Conservation (phyloP, 2,113 vertebrate species). For the Gavia stellata region DNA sequence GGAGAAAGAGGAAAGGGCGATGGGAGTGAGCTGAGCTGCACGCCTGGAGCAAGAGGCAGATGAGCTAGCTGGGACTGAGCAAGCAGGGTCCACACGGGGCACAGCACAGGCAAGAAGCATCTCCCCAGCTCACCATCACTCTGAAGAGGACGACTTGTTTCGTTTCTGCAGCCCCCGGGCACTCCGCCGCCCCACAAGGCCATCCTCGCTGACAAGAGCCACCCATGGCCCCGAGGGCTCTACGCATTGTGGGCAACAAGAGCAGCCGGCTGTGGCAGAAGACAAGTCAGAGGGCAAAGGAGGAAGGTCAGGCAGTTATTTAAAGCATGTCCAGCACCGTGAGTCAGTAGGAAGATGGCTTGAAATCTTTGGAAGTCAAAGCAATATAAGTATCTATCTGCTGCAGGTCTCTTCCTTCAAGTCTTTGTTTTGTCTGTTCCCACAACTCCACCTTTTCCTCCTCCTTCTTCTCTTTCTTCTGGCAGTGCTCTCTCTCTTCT, state of each 20-base stretch:
- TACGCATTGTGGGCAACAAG: neutral
- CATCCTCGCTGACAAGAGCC: neutral
- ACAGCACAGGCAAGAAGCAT: neutral
- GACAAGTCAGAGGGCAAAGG: neutral
- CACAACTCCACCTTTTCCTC: neutral
- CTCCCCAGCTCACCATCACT: neutral
- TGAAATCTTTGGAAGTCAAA: neutral
- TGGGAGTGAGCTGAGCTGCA: neutral
- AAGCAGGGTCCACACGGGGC: neutral
- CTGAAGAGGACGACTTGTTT: neutral
- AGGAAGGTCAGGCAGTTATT: neutral
- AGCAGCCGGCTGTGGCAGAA: neutral
- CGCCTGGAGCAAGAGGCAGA: accelerated
- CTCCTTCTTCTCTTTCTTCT: neutral
- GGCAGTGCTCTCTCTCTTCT: neutral
- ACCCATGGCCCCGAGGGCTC: neutral
- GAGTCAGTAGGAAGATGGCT: neutral
- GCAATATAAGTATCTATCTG: neutral
- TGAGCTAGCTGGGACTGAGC: neutral
- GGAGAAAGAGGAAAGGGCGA: neutral
- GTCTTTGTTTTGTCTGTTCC: neutral
- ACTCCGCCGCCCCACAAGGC: accelerated
- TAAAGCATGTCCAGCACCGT: neutral
- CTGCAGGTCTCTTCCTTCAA: neutral
- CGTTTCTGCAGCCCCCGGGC: neutral